phyloP scores from a whole-genome alignment of 2,888 invertebrate genomes.

The Leucozona laternaria region DNA sequence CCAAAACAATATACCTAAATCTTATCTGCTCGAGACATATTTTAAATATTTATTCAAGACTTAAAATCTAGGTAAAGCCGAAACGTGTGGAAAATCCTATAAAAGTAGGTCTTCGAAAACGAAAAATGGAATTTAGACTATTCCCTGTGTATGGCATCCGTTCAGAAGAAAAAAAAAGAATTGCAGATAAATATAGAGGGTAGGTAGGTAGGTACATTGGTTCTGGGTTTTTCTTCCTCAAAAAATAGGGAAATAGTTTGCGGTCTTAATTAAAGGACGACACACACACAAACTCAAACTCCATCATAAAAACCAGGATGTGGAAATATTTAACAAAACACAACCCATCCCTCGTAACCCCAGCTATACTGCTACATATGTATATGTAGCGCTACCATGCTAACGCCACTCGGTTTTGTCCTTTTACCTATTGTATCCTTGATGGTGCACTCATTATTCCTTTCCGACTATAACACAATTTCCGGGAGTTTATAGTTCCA shows the following conservation, averaged over 20 bases:
- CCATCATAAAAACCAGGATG: background rate
- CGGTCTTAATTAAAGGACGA: slow-evolving; percentile 57
- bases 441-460: slow-evolving; percentile 54
- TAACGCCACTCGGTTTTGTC: slow-evolving; percentile 36
- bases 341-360: slow-evolving; percentile 16
- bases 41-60: slow-evolving; percentile 61
- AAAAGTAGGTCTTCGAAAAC: slow-evolving; percentile 39
- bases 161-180: slow-evolving; percentile 6
- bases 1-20: slow-evolving; percentile 52
- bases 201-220: background rate
- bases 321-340: slow-evolving; percentile 25
- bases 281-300: background rate
- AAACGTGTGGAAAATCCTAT: background rate
- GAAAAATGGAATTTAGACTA: slow-evolving; percentile 47
- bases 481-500: slow-evolving; percentile 55
- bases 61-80: slow-evolving; percentile 49
- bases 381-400: background rate
- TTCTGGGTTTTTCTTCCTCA: background rate
- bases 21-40: slow-evolving; percentile 66
- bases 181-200: background rate
- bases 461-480: slow-evolving; percentile 61
- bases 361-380: background rate
- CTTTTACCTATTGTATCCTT: slow-evolving; percentile 46
- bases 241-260: slow-evolving; percentile 49
- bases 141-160: slow-evolving; percentile 43